phyloP scores from a whole-genome alignment of 2,888 invertebrate genomes.

The Sarcophaga subvicina region DNA sequence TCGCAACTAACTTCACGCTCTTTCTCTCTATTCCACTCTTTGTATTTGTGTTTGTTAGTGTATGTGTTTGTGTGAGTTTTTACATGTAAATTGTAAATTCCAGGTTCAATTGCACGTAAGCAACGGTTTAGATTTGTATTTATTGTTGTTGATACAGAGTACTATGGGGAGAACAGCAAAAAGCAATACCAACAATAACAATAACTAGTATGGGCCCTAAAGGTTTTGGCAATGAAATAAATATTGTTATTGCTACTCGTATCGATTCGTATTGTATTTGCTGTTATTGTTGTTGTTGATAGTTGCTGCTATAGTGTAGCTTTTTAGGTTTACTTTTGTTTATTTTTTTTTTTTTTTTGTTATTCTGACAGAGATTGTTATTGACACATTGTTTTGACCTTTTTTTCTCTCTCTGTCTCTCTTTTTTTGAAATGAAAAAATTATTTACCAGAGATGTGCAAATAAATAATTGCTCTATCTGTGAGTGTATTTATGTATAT shows the following conservation, averaged over 20 bases:
- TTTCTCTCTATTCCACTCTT: neutral
- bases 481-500: neutral
- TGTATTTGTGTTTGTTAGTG: neutral
- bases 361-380: conserved; percentile 58
- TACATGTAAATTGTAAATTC: conserved; percentile 64
- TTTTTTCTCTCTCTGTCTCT: neutral
- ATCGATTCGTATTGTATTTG: neutral
- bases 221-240: conserved; percentile 61
- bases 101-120: conserved; percentile 73
- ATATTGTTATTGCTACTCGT: conserved; percentile 38
- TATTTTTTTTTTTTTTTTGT: neutral
- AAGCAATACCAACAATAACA: neutral
- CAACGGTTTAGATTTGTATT: conserved; percentile 69
- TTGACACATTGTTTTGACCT: conserved; percentile 59
- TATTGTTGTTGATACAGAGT: conserved; percentile 61
- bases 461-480: neutral
- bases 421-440: neutral
- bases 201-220: neutral
- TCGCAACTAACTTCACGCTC: neutral
- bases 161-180: neutral
- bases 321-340: conserved; percentile 1
- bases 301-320: neutral
- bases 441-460: neutral
- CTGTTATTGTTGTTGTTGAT: neutral
- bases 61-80: neutral